These are phyloP conservation scores for Gambusia holbrooki DNA, from an alignment of 2,113 vertebrate species.

Conservation along the genomic window DNA sequence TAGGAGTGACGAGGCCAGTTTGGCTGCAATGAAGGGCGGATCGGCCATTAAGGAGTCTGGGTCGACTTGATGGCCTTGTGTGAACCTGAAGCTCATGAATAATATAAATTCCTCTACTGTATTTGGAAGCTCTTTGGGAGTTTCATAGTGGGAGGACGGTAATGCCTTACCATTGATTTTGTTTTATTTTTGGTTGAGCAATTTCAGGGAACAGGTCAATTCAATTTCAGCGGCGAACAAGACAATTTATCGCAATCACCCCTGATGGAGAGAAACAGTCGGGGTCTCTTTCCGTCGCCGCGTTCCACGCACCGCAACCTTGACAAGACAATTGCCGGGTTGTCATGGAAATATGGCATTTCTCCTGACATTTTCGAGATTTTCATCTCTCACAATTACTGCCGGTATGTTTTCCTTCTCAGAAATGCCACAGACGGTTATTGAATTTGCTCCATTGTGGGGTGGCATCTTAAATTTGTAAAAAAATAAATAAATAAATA, in stretches of 20 bases:
- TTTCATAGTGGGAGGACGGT: conserved; percentile 3
- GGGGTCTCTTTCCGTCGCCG: conserved; percentile 7
- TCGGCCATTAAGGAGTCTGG: conserved; percentile 62
- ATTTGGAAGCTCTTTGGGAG: conserved; percentile 69
- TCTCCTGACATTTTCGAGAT: conserved; percentile 62
- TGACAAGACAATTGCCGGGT: conserved; percentile 58
- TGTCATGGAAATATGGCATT: conserved; percentile 65
- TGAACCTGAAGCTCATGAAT: conserved; percentile 70
- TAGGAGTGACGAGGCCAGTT: conserved; percentile 41
- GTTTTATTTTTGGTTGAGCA: conserved; percentile 43
- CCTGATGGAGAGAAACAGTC: conserved; percentile 32
- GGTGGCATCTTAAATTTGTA: conserved; percentile 6
- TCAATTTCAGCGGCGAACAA: conserved; percentile 32
- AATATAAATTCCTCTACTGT: conserved; percentile 64
- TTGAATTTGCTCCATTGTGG: conserved; percentile 12
- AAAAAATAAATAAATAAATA: neutral
- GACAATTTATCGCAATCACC: conserved; percentile 36
- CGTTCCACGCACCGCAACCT: conserved; percentile 28
- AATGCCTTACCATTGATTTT: conserved; percentile 29
- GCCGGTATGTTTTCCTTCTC: conserved; percentile 27
- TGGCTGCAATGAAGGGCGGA: conserved; percentile 43
- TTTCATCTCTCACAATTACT: conserved; percentile 56
- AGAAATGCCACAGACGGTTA: conserved; percentile 43
- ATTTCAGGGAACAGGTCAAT: conserved; percentile 59
- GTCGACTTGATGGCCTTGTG: conserved; percentile 46